phyloP scores from a whole-genome alignment of 2,888 invertebrate genomes.

The Camponotus fellah region DNA sequence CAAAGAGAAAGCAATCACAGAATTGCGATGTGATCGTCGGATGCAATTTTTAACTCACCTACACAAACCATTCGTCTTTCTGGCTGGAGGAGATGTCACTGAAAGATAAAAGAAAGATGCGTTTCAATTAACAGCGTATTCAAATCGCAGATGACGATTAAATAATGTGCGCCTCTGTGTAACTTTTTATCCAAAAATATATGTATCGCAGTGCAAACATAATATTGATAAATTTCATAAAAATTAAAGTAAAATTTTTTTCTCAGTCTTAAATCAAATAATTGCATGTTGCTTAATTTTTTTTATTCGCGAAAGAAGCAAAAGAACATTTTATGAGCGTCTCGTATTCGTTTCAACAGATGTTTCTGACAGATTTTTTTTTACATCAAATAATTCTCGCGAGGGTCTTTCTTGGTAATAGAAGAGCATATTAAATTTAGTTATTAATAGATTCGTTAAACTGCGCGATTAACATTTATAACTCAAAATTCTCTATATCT shows the following conservation, averaged over 20 bases:
- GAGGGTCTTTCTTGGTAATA: not conserved
- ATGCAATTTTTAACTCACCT: conserved; percentile 85
- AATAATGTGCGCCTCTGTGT: not conserved
- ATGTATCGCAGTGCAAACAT: not conserved
- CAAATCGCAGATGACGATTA: not conserved
- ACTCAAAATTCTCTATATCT: not conserved
- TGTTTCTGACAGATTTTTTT: not conserved
- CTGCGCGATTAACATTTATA: not conserved
- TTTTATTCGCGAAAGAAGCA: too few species aligned
- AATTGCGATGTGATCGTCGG: not conserved
- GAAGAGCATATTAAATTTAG: conserved; percentile 7
- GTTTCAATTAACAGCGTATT: not conserved
- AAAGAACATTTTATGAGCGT: not conserved
- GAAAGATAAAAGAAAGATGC: conserved; percentile 38
- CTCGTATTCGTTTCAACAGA: not conserved
- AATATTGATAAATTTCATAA: not conserved
- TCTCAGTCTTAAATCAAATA: not conserved
- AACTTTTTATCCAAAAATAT: not conserved
- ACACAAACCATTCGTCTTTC: conserved; percentile 97
- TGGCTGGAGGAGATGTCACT: conserved; percentile 88
- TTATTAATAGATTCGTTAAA: not conserved
- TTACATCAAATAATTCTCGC: not conserved
- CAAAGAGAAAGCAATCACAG: conserved; percentile 29
- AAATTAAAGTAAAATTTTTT: not conserved
- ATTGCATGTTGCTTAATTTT: not conserved